Conservation (phyloP, 2,113 vertebrate genomes). For the Saguinus imperator region DNA sequence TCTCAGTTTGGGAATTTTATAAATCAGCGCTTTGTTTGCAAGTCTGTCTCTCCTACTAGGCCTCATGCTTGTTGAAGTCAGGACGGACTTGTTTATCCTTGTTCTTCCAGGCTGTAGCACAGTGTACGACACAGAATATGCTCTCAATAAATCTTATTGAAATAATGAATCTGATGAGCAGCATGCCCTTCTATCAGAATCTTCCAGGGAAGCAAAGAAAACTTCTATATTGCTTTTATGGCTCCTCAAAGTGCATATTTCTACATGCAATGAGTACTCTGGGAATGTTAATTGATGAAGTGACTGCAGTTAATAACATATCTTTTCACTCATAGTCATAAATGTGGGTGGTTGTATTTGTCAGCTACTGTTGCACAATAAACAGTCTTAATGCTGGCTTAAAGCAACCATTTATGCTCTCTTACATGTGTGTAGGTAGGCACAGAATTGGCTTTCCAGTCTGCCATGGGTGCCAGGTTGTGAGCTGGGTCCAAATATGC, state of each 20-base stretch:
- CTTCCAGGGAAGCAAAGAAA: background rate
- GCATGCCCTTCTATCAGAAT: background rate
- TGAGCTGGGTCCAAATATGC: fast-evolving
- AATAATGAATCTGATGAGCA: background rate
- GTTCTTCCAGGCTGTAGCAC: background rate
- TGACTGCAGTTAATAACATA: background rate
- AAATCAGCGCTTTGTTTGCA: background rate
- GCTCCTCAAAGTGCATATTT: background rate
- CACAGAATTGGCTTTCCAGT: background rate
- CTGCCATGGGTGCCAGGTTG: fast-evolving
- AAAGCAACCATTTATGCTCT: background rate
- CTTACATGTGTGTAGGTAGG: background rate
- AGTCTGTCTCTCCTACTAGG: background rate
- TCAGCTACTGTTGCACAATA: background rate
- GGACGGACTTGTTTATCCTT: background rate
- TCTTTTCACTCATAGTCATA: background rate
- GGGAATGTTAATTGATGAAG: background rate
- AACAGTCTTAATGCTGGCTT: background rate
- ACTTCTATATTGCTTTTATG: background rate
- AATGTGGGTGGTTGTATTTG: background rate
- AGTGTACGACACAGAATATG: background rate
- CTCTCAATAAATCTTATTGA: background rate
- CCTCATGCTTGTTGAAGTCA: background rate
- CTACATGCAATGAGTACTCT: background rate
- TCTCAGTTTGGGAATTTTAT: background rate